Base-by-base conservation (phyloP, 92 coral and sea anemone genomes). In the Porites lobata region DNA sequence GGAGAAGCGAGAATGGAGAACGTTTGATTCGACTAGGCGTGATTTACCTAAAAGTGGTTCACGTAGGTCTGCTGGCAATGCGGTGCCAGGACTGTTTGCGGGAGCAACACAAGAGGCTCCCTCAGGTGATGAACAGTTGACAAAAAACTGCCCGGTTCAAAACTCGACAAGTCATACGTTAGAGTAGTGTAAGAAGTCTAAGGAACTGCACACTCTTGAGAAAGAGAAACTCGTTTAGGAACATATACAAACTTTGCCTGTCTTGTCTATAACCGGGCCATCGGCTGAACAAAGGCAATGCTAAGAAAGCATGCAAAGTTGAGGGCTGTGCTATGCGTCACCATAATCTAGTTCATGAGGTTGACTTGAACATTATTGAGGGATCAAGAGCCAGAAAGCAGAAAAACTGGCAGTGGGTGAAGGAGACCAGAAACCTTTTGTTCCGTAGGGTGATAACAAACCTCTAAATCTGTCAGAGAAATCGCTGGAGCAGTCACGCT, bases 281-380 rank as follows among this genome's bases (percentile, higher is more conserved):
- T 83, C 67, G 70, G n/a, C 56, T 79, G 69, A 79, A 50, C 4
- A 63, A 80, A 70, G 73, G 82, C 26, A 11, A 1, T 19, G 61
- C 43, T 70, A 84, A 15, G 47, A 65, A 72, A 12, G 75, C 2
- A 38, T 84, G 82, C 19, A 59, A 19, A 32, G 69, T 38, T 24
- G 21, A 21, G 14, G 64, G 17, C 85, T 80, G 85, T 64, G 85
- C 52, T n/a, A 38, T 80, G 85, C 85, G 73, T 11, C 58, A 53
- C 58, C 77, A 65, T 29, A 80, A 77, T 10, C 61, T 65, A 4
- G 87, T 83, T 26, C 87, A 70, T 57, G 72, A 86, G 15, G 77
- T 78, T 7, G 85, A 86, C 84, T 56, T 52, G 78, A 78, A 75
- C 32, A 32, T 67, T 86, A 66, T 65, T 32, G 77, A 86, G 29